phyloP scores from a whole-genome alignment of 2,888 invertebrate species.

The Phanerotoma sp. region DNA sequence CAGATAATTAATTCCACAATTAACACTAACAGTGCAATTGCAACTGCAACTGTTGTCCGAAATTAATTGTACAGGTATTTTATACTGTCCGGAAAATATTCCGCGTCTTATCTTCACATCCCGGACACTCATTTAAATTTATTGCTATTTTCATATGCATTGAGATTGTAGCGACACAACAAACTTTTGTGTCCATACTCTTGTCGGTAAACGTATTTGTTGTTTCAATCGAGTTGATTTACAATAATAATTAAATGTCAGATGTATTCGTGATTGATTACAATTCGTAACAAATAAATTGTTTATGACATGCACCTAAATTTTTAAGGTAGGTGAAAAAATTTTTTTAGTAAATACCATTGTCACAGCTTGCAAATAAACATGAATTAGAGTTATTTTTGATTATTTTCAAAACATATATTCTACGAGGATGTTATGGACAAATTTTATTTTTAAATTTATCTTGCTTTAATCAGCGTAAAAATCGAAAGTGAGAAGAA shows the following conservation, averaged over 20 bases:
- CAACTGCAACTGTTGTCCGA: background rate
- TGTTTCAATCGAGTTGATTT: conserved; percentile 4
- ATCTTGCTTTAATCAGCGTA: no score
- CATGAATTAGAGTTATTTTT: no score
- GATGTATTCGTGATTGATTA: background rate
- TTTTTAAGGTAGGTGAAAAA: no score
- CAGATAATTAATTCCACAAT: background rate
- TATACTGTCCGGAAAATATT: background rate
- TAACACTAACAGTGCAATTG: background rate
- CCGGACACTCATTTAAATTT: conserved; percentile 16
- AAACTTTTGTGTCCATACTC: background rate
- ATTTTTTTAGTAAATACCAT: no score
- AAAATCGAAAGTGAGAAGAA: background rate
- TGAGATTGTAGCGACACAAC: conserved; percentile 12
- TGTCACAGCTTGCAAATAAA: no score
- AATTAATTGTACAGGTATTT: background rate
- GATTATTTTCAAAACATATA: no score
- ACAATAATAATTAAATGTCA: background rate
- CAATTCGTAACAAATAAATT: background rate
- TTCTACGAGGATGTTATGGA: no score
- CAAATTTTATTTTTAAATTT: no score
- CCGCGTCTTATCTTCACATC: conserved; percentile 4
- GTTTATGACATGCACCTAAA: background rate
- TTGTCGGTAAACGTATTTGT: conserved; percentile 25
- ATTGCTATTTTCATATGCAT: conserved; percentile 28